Base-by-base conservation (phyloP, 35 echinoderm and acorn worm genomes). In the Apostichopus californicus region DNA sequence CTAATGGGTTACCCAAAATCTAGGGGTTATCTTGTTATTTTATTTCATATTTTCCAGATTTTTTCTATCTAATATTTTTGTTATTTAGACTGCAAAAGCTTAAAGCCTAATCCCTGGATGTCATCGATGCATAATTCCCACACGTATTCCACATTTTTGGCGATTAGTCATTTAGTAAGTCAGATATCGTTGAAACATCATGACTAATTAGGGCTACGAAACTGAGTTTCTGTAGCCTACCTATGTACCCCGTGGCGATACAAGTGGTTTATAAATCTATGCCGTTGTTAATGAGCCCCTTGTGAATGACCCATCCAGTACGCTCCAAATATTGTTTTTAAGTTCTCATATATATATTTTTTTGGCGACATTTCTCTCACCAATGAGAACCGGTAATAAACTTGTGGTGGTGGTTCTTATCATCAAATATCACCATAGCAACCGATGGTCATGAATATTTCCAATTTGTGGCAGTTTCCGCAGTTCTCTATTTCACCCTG, bases 221-320 rank as follows among this genome's bases (percentile, higher is more conserved):
- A 85, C 81, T 55, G 24, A 28, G 26, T 28, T 58, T 13, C 34
- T 46, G 34, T 46, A 13, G 57, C 57, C 17, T 57, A 84, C 53
- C 55, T 58, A 20, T 22, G 24, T 17, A 85, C 55, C 81, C 81
- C 20, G 52, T 8, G 55, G 81, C 54, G 8, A 85, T 22, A 58
- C 55, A 55, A 85, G 81, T 60, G 81, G 81, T 85, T 85, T 85
- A 15, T 21, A 58, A 57, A 58, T 85, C 14, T 58, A 9, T 58
- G 5, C 15, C 5, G 21, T 20, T 58, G 6, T 54, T 60, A 85
- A 85, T 85, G 81, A 85, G 81, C 18, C 81, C 81, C 81, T 10
- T 0, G 81, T 11, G 81, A 58, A 59, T 85, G 81, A 58, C 81
- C 81, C 81, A 85, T 15, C 81, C 55, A 46, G n/a, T 55, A 83